Evolutionary conservation across 2,113 vertebrate species (phyloP).

Genomic region (Cinclus mexicanus): DNA sequence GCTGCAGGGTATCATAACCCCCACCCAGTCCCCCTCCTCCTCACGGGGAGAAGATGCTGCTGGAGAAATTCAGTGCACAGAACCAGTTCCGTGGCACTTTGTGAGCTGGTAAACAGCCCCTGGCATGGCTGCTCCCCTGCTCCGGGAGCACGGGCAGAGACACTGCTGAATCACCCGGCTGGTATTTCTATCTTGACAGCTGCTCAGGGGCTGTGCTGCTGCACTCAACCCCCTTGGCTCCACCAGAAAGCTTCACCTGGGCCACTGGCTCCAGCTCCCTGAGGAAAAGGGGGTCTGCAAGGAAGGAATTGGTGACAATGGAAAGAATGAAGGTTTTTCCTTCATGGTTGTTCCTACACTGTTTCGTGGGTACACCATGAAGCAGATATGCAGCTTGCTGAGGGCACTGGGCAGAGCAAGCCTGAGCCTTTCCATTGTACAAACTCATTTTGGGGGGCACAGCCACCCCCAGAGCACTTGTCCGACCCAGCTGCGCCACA

Average conservation of each 20-base stretch:
- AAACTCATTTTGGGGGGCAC: neutral
- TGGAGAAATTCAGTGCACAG: neutral
- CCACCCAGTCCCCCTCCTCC: neutral
- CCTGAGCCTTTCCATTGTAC: fast-evolving
- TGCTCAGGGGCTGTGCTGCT: neutral
- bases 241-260: neutral
- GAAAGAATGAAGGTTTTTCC: neutral
- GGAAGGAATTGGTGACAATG: fast-evolving
- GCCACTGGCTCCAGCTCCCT: fast-evolving
- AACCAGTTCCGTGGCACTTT: neutral
- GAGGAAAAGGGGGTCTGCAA: neutral
- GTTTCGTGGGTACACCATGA: neutral
- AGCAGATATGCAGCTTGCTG: fast-evolving
- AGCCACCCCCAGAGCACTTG: fast-evolving
- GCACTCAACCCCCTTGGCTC: neutral
- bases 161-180: neutral
- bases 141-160: neutral
- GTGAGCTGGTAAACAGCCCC: neutral
- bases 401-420: neutral
- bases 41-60: fast-evolving
- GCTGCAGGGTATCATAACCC: fast-evolving
- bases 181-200: slow-evolving; percentile 21
- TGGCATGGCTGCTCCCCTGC: neutral
- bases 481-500: fast-evolving
- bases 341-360: neutral